Conservation (phyloP, 2,888 invertebrate species). For the Mesochorus sp. region DNA sequence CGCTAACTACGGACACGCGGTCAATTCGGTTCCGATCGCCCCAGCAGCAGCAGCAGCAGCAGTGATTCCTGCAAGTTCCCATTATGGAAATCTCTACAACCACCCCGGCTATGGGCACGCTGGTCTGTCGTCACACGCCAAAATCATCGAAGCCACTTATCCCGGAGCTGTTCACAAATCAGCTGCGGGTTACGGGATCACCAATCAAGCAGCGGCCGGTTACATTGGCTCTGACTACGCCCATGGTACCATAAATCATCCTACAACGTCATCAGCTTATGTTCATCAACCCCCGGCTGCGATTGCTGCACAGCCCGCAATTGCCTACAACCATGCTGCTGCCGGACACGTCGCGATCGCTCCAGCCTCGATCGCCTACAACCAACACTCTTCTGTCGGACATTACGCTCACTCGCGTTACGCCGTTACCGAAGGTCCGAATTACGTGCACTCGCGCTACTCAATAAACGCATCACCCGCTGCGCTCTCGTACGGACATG, state of each 20-base stretch:
- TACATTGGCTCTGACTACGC: constrained; percentile 39
- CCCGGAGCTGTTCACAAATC: constrained; percentile 55
- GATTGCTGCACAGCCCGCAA: constrained; percentile 5
- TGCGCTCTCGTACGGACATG: constrained; percentile 44
- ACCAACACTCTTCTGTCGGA: constrained; percentile 41
- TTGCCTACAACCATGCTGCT: constrained; percentile 44
- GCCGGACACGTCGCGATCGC: constrained; percentile 16
- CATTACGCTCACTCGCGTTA: constrained; percentile 55
- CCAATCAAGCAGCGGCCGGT: constrained; percentile 30
- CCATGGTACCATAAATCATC: constrained; percentile 29
- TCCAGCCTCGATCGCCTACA: constrained; percentile 32
- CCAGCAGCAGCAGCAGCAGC: constrained; percentile 78
- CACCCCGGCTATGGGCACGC: constrained; percentile 47
- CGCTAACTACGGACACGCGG: constrained; percentile 48
- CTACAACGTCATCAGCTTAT: constrained; percentile 4
- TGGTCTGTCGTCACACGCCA: constrained; percentile 32
- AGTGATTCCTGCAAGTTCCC: constrained; percentile 24
- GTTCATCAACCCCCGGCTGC: constrained; percentile 33
- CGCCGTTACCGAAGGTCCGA: constrained; percentile 56
- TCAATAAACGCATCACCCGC: constrained; percentile 38
- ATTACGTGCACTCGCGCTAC: constrained; percentile 55
- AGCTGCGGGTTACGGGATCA: constrained; percentile 24
- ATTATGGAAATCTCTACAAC: constrained; percentile 48
- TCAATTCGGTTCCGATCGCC: constrained; percentile 78
- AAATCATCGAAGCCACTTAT: constrained; percentile 54